Evolutionary conservation across 2,888 invertebrate genomes (phyloP), one percentile per base, ranked within the genome.

Genomic region (Scotopteryx bipunctaria): DNA sequence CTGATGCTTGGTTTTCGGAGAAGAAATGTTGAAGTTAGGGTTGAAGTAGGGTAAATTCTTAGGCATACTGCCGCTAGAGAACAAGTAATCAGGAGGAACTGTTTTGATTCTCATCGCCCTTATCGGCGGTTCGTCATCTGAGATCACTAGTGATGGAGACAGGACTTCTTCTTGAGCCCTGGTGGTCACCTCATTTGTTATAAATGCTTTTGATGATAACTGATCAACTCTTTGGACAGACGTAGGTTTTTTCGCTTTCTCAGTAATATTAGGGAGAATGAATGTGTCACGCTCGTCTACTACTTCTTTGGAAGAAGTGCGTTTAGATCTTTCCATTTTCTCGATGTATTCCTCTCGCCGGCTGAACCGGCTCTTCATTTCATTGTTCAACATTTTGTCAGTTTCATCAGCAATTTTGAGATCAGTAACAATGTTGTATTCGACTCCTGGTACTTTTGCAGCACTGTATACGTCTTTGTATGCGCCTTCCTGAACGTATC

Each of bases 401-500:
- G 88, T 90, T 83, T 90, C 89, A 61, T 90, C 90, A 16, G 88
- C 89, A 31, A 81, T 73, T 83, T 88, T 91, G 81, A 90, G 86
- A 84, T 91, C 91, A 71, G 87, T 82, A 19, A 52, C 51, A 46
- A 88, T 85, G 37, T 79, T 83, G 59, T 88, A 90, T 73, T 91
- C 91, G n/a, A 84, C 75, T 40, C 86, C 85, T 19, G 86, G 67
- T 1, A 87, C 83, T 78, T 90, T 90, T 29, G 83, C 85, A 47
- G 86, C 86, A 56, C 85, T 88, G 63, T 87, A 89, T 0, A 86
- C 84, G 48, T 90, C 91, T 78, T 89, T 90, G 55, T 89, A 86
- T 1, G 86, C 84, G 25, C 83, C 80, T 58, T 91, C 91, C 53
- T 90, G 90, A 13, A 86, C 81, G 60, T 91, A 92, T 42, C 84